Conservation (phyloP, 2,113 vertebrate genomes). For the Phylloscopus trochiloides region DNA sequence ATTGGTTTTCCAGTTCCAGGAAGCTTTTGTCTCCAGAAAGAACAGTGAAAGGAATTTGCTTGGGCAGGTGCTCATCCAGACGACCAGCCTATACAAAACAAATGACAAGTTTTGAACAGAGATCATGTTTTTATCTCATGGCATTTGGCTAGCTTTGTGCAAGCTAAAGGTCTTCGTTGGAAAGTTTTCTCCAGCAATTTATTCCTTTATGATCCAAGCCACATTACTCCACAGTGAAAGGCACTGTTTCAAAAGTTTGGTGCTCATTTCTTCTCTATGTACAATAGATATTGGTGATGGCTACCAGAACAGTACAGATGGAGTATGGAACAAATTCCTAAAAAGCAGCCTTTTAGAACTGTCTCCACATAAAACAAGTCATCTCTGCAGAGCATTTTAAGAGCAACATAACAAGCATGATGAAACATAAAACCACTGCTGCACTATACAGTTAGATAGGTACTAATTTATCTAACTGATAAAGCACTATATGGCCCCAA, state of each 20-base stretch:
- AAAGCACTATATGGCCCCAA: neutral
- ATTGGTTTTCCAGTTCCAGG: slow-evolving; percentile 78
- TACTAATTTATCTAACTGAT: neutral
- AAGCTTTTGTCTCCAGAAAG: slow-evolving; percentile 85
- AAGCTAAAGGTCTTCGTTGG: neutral
- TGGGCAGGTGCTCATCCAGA: slow-evolving; percentile 80
- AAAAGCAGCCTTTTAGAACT: neutral
- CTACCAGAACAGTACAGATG: neutral
- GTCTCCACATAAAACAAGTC: neutral
- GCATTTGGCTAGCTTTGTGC: neutral
- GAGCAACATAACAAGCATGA: neutral
- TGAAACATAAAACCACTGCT: neutral
- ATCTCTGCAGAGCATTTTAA: neutral
- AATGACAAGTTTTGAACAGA: neutral
- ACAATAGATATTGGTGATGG: rapidly evolving
- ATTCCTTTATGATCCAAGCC: neutral
- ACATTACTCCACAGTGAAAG: neutral
- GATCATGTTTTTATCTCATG: neutral
- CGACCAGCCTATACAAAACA: slow-evolving; percentile 75
- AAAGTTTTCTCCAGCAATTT: neutral
- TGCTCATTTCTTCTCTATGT: neutral
- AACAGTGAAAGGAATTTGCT: slow-evolving; percentile 83
- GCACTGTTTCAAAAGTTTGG: neutral
- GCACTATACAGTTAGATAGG: neutral
- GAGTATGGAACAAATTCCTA: neutral